Conservation (phyloP, 1,140 invertebrate genomes). For the Bombus balteatus region DNA sequence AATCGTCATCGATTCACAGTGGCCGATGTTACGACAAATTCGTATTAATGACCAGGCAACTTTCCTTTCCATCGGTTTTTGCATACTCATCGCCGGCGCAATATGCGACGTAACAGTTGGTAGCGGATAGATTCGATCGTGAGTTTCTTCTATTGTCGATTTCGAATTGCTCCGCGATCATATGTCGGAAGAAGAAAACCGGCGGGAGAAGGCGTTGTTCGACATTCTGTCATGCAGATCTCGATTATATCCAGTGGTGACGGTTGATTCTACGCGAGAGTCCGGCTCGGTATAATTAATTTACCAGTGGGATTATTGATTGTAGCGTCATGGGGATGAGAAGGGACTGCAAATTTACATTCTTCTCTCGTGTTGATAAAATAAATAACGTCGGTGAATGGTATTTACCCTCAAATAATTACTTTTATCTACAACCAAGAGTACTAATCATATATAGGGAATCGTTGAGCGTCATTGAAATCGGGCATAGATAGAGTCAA, state of each 20-base stretch:
- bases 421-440: no score
- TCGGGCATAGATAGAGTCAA: background rate
- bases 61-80: constrained; percentile 61
- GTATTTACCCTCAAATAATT: constrained; percentile 11
- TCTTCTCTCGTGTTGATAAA: background rate
- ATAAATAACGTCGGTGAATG: background rate
- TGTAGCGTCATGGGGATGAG: background rate
- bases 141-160: constrained; percentile 71
- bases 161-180: constrained; percentile 58
- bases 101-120: constrained; percentile 72
- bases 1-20: constrained; percentile 68
- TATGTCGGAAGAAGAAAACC: constrained; percentile 42
- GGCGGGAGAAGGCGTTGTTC: background rate
- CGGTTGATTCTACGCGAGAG: background rate
- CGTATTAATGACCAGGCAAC: constrained; percentile 73
- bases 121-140: constrained; percentile 24
- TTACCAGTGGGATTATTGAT: constrained; percentile 12
- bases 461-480: background rate
- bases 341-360: constrained; percentile 11
- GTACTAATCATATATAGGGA: background rate
- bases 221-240: constrained; percentile 19
- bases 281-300: constrained; percentile 31
- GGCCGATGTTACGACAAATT: constrained; percentile 68
- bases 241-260: background rate
- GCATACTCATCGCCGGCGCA: constrained; percentile 64